Base-by-base conservation (phyloP, 1,140 invertebrate species). In the Calephelis nemesis region DNA sequence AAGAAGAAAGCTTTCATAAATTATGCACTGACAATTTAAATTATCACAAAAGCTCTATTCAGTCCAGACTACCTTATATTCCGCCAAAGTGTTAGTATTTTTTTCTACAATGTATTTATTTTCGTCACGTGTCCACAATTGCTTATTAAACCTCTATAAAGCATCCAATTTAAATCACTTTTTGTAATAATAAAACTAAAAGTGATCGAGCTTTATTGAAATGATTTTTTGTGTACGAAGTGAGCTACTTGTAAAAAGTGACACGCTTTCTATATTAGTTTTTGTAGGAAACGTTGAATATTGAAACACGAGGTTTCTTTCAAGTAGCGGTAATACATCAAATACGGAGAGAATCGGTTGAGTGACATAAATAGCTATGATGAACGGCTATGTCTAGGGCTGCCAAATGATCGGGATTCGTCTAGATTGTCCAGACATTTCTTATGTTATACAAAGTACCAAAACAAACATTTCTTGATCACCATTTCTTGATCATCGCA, bases 291-390 rank as follows among this genome's bases (percentile, higher is more conserved):
- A 66, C 40, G 50, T 66, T 47, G 64, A 42, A 66, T 66, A 66
- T 52, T 42, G 39, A 50, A 50, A 49, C 30, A 50, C 49, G 50
- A 13, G 11, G 50, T 50, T 50, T 65, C 64, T 65, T 40, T 65
- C 13, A 15, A 52, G 13, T 65, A 39, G 49, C 64, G 48, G 30
- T 50, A 65, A 65, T 54, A 47, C 62, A 47, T 65, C 13, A 47
- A 70, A 65, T 62, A 62, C 69, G 64, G 64, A 47, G 65, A 75
- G 74, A 72, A 78, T 74, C 70, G 65, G 64, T 65, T 66, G 68
- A 64, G 65, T 71, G 78, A 76, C 60, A 62, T 54, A 50, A 48
- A 71, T 67, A 71, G 63, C 72, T 30, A 67, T 63, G 52, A 58
- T 58, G 52, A 30, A 58, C 19, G 52, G 52, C 52, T 13, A 49